phyloP scores from a whole-genome alignment of 2,888 invertebrate genomes.

The Hololepta plana region DNA sequence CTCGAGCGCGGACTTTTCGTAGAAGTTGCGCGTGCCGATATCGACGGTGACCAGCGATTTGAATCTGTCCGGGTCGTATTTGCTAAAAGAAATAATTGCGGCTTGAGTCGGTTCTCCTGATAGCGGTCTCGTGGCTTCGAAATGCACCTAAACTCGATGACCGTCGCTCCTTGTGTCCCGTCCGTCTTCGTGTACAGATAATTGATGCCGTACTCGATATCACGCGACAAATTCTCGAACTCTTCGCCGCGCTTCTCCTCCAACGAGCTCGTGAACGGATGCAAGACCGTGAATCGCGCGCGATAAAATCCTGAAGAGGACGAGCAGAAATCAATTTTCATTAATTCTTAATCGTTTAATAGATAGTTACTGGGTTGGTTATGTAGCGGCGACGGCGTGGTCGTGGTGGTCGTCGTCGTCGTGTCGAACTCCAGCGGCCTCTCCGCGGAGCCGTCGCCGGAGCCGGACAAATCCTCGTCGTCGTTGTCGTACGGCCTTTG shows the following conservation, averaged over 20 bases:
- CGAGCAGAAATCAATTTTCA: neutral
- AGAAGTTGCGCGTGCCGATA: slow-evolving; percentile 39
- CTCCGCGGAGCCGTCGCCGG: slow-evolving; percentile 9
- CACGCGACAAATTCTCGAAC: slow-evolving; percentile 38
- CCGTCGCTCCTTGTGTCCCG: slow-evolving; percentile 40
- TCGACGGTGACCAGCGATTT: slow-evolving; percentile 48
- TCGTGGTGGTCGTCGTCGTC: neutral
- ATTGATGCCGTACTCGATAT: slow-evolving; percentile 40
- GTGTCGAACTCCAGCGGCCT: no score
- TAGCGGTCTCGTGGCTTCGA: no score
- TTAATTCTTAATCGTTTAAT: neutral
- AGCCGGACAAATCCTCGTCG: slow-evolving; percentile 8
- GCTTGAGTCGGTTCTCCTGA: no score
- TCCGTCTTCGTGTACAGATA: slow-evolving; percentile 32
- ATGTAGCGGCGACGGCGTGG: neutral
- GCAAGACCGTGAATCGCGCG: slow-evolving; percentile 38
- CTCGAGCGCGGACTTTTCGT: slow-evolving; percentile 30
- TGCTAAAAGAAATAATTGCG: slow-evolving; percentile 4
- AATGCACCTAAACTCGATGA: no score
- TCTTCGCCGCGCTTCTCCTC: slow-evolving; percentile 37
- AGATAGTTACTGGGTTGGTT: slow-evolving; percentile 4
- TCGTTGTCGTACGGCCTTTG: slow-evolving; percentile 8
- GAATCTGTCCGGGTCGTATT: slow-evolving; percentile 32
- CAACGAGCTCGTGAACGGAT: slow-evolving; percentile 39
- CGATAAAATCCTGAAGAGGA: slow-evolving; percentile 32